Percentiles rank a stretch among this genome's conserved stretches.
Evolutionary conservation across 2,797 vertebrate genomes (phyloP).

Genomic region (Pelochelys cantorii): DNA sequence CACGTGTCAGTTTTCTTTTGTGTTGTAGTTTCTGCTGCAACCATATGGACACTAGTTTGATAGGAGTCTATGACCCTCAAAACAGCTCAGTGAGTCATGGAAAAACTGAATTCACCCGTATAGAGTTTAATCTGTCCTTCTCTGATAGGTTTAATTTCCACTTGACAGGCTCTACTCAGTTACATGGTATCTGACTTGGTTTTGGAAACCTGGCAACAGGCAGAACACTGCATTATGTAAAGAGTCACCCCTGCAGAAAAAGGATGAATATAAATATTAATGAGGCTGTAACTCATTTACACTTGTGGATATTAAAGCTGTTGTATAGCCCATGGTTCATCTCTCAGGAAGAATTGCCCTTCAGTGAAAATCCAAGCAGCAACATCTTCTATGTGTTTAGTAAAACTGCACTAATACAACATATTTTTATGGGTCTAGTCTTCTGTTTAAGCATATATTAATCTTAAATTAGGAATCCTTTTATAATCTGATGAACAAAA

Average conservation of each 20-base stretch:
- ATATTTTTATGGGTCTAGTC: background rate
- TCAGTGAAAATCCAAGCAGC: background rate
- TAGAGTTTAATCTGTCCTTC: conserved; percentile 69
- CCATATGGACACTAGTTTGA: conserved; percentile 74
- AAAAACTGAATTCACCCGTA: conserved; percentile 74
- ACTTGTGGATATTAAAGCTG: conserved; percentile 37
- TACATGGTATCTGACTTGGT: conserved; percentile 63
- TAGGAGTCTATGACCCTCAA: conserved; percentile 70
- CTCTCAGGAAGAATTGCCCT: conserved; percentile 4
- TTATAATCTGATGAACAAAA: conserved; percentile 8
- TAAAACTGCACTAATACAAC: conserved; percentile 1
- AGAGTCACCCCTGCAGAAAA: background rate
- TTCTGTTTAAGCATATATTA: conserved; percentile 21
- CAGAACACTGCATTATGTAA: conserved; percentile 56
- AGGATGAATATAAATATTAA: conserved; percentile 52
- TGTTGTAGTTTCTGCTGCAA: conserved; percentile 68
- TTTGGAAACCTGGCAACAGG: conserved; percentile 76
- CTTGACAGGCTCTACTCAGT: conserved; percentile 51
- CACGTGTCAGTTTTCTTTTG: conserved; percentile 73
- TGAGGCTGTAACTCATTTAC: conserved; percentile 70
- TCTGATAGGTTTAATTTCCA: conserved; percentile 72
- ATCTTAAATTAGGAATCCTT: background rate
- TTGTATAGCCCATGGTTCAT: background rate
- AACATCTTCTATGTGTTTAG: background rate
- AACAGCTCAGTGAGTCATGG: conserved; percentile 76